Evolutionary conservation across 2,797 vertebrate species (phyloP).

Genomic region (Oreonectes daqikongensis): DNA sequence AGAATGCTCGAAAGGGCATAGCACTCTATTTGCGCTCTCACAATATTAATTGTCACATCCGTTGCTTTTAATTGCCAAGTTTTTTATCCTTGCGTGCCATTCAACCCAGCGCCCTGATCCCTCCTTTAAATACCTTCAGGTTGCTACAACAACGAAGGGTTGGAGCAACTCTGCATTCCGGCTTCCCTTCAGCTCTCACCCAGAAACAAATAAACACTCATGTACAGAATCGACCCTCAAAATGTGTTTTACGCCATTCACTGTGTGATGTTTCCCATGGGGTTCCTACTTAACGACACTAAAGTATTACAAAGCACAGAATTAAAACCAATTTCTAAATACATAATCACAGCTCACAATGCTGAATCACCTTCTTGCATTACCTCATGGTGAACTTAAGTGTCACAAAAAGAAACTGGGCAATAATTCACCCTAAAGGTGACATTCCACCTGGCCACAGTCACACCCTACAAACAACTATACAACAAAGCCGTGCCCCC

Average conservation of each 20-base stretch:
- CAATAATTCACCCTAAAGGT: constrained; percentile 74
- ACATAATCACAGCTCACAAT: constrained; percentile 12
- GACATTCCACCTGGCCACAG: constrained; percentile 70
- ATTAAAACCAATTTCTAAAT: constrained; percentile 12
- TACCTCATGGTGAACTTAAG: constrained; percentile 28
- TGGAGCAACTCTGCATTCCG: constrained; percentile 75
- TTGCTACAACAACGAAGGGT: constrained; percentile 85
- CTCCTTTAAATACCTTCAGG: constrained; percentile 77
- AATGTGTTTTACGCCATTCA: constrained; percentile 8
- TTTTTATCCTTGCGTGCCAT: constrained; percentile 64
- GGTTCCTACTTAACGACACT: constrained; percentile 8
- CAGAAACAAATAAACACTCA: constrained; percentile 42
- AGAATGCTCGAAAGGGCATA: constrained; percentile 53
- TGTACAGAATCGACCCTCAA: constrained; percentile 18
- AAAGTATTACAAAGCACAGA: not conserved
- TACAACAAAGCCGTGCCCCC: constrained; percentile 70
- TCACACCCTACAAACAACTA: constrained; percentile 76
- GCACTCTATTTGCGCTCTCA: constrained; percentile 52
- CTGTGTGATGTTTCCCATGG: constrained; percentile 11
- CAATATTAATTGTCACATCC: constrained; percentile 60
- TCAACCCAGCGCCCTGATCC: constrained; percentile 50
- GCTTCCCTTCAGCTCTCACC: constrained; percentile 81
- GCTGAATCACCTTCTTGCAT: constrained; percentile 15
- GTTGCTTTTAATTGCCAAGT: constrained; percentile 74
- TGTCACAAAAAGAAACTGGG: constrained; percentile 46